Conservation (phyloP, 2,888 invertebrate species). For the Lysandra coridon region DNA sequence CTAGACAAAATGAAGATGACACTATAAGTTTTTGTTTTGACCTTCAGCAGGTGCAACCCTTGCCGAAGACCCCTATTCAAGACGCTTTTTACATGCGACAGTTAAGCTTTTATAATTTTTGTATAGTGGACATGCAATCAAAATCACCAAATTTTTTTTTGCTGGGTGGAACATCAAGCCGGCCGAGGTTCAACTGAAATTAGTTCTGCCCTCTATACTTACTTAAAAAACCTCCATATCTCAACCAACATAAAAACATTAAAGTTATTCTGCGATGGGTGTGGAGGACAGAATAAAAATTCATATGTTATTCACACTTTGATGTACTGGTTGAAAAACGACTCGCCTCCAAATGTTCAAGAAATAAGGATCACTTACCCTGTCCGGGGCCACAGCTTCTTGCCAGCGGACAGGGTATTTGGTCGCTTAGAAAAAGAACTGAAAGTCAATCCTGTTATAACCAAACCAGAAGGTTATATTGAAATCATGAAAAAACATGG, state of each 20-base stretch:
- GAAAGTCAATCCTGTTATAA: no score
- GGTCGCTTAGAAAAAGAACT: no score
- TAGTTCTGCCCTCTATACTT: slow-evolving; percentile 31
- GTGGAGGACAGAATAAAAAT: no score
- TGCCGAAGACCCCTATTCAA: slow-evolving; percentile 36
- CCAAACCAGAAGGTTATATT: no score
- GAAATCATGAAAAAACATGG: no score
- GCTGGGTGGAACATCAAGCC: slow-evolving; percentile 41
- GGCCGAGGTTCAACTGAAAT: no score
- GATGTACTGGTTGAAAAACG: no score
- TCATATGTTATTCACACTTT: no score
- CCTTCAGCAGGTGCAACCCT: slow-evolving; percentile 35
- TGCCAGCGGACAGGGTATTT: not conserved
- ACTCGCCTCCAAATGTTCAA: not conserved
- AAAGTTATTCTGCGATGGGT: not conserved
- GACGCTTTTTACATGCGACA: slow-evolving; percentile 36
- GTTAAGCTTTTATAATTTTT: slow-evolving; percentile 39
- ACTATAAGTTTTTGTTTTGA: slow-evolving; percentile 33
- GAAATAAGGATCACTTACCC: slow-evolving; percentile 1
- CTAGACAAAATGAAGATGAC: not conserved
- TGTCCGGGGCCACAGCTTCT: slow-evolving; percentile 1
- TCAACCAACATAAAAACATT: not conserved
- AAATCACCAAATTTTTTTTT: slow-evolving; percentile 42
- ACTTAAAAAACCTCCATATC: slow-evolving; percentile 12
- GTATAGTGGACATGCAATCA: slow-evolving; percentile 37